Percentiles rank a stretch among this genome's conserved stretches.
Evolutionary conservation across 2,888 invertebrate species (phyloP).

Genomic region (Cylloceria caligata): DNA sequence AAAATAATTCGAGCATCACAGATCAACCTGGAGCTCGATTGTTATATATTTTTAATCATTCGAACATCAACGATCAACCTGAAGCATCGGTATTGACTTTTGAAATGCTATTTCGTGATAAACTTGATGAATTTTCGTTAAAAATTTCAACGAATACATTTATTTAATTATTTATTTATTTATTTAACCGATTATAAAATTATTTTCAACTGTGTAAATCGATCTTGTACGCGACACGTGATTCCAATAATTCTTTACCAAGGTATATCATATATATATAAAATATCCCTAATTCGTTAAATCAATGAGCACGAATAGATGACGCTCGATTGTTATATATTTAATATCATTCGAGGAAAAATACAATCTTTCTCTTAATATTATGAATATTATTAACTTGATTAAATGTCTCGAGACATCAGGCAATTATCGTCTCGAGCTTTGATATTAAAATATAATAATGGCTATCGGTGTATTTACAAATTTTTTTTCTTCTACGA

Average conservation of each 20-base stretch:
- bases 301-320: conserved; percentile 30
- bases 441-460: background rate
- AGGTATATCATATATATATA: conserved; percentile 47
- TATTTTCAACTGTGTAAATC: conserved; percentile 6
- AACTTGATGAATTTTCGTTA: conserved; percentile 16
- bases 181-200: background rate
- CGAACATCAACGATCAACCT: no score
- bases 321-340: conserved; percentile 7
- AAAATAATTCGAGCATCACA: no score
- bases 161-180: background rate
- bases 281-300: conserved; percentile 45
- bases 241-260: conserved; percentile 59
- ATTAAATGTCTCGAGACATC: background rate
- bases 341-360: conserved; percentile 59
- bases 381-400: conserved; percentile 22
- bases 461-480: background rate
- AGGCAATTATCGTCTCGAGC: background rate
- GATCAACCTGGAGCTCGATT: no score
- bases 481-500: background rate
- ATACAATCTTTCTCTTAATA: conserved; percentile 56
- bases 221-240: background rate
- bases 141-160: conserved; percentile 4
- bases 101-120: no score
- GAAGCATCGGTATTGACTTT: no score
- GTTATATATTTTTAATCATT: no score